These are phyloP conservation scores for Nipponacmea schrenckii DNA, from an alignment of 2,888 invertebrate species.

Conservation along the genomic window DNA sequence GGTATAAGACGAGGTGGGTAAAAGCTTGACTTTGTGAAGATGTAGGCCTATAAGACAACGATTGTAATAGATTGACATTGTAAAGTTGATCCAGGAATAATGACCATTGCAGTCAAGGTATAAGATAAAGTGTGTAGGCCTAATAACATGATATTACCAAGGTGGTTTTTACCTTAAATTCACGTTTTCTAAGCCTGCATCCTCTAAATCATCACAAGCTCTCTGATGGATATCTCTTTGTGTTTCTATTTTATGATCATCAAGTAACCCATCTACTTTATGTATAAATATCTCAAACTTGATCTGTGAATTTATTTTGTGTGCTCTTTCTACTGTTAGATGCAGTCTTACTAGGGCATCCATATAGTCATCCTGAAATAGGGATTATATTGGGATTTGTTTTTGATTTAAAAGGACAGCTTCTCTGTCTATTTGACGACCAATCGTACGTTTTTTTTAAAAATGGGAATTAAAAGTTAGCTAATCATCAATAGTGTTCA, in stretches of 20 bases:
- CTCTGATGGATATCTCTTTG: slow-evolving; percentile 97
- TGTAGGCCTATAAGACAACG: neutral
- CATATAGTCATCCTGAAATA: slow-evolving; percentile 88
- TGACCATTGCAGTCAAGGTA: no score
- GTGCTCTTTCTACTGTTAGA: slow-evolving; percentile 91
- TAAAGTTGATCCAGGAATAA: no score
- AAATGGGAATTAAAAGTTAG: no score
- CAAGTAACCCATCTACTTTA: slow-evolving; percentile 98
- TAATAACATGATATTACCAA: no score
- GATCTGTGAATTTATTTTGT: slow-evolving; percentile 93
- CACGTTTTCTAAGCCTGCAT: slow-evolving; percentile 76
- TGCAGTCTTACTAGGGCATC: slow-evolving; percentile 94
- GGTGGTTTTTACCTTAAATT: slow-evolving; percentile 56
- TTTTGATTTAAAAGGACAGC: no score
- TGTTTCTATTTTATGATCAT: slow-evolving; percentile 99
- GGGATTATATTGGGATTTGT: no score
- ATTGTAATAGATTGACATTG: neutral
- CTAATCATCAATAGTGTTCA: no score
- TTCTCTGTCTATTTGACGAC: no score
- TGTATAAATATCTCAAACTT: slow-evolving; percentile 99
- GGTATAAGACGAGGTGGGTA: neutral
- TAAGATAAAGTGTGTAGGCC: no score
- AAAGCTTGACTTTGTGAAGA: no score
- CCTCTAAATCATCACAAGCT: slow-evolving; percentile 92
- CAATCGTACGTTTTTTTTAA: no score